Percentiles rank a stretch among this genome's conserved stretches.
Evolutionary conservation across 1,140 invertebrate genomes (phyloP).

Genomic region (Drosophila triauraria): DNA sequence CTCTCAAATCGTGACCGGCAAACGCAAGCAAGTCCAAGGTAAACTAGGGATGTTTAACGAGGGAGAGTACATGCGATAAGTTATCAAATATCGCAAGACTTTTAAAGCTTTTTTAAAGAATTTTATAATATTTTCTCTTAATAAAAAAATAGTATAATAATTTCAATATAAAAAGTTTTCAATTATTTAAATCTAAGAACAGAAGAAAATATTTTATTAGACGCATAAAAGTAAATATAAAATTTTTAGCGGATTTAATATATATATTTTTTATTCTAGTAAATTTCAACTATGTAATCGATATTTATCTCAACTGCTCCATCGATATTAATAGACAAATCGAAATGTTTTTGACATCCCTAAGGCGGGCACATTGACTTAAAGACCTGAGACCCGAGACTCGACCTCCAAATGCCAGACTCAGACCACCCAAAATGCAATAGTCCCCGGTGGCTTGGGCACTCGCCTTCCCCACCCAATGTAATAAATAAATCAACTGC

Average conservation of each 20-base stretch:
- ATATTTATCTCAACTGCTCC: not conserved
- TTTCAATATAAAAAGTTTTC: not conserved
- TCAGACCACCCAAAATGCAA: conserved; percentile 21
- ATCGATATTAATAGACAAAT: not conserved
- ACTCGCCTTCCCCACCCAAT: conserved; percentile 3
- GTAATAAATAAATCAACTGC: conserved; percentile 75
- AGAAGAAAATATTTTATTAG: too few species aligned
- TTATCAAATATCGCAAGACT: not conserved
- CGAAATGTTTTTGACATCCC: not conserved
- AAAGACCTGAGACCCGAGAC: conserved; percentile 8
- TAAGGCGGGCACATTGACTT: conserved; percentile 39
- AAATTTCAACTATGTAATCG: not conserved
- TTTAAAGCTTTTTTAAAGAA: not conserved
- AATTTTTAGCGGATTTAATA: too few species aligned
- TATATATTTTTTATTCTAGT: too few species aligned
- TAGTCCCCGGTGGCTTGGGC: conserved; percentile 7
- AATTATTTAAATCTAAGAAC: not conserved
- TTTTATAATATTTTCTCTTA: too few species aligned
- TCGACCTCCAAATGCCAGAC: not conserved
- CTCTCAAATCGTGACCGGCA: conserved; percentile 73
- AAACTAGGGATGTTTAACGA: conserved; percentile 1
- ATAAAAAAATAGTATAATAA: too few species aligned
- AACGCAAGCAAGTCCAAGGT: conserved; percentile 49
- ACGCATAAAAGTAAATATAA: too few species aligned
- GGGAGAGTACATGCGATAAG: not conserved